phyloP scores from a whole-genome alignment of 2,888 invertebrate genomes.

The Galerucella pusilla region DNA sequence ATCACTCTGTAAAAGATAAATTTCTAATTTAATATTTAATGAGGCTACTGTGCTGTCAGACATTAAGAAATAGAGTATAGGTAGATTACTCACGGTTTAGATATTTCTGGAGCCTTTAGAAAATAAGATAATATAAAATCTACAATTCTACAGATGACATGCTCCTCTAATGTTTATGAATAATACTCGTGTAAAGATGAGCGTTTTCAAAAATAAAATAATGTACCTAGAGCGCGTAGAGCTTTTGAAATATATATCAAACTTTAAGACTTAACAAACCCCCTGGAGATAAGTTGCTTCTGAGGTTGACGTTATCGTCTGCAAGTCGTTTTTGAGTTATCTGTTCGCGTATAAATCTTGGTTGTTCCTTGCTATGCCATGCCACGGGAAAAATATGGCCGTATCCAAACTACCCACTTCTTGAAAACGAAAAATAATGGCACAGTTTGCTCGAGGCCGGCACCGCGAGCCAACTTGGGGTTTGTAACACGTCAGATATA shows the following conservation, averaged over 20 bases:
- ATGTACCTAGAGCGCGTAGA: background rate
- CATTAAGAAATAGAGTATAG: too few species aligned
- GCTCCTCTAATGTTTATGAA: too few species aligned
- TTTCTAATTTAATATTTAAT: too few species aligned
- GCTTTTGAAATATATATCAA: slow-evolving; percentile 46
- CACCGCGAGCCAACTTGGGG: slow-evolving; percentile 56
- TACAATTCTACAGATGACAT: too few species aligned
- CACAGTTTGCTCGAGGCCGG: slow-evolving; percentile 53
- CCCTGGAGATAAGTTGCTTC: slow-evolving; percentile 60
- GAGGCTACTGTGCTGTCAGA: too few species aligned
- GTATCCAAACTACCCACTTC: slow-evolving; percentile 58
- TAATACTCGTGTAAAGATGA: background rate
- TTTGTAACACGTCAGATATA: slow-evolving; percentile 54
- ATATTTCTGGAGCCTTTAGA: too few species aligned
- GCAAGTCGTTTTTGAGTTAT: slow-evolving; percentile 59
- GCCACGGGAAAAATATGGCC: slow-evolving; percentile 60
- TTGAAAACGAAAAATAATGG: slow-evolving; percentile 61
- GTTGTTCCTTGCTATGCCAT: slow-evolving; percentile 54
- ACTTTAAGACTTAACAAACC: slow-evolving; percentile 58
- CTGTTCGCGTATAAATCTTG: slow-evolving; percentile 61
- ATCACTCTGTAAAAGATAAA: too few species aligned
- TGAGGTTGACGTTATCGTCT: slow-evolving; percentile 63
- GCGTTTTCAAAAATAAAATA: background rate
- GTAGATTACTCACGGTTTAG: too few species aligned
- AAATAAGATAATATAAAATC: too few species aligned